Evolutionary conservation across 2,888 invertebrate species (phyloP), one percentile per base, ranked within the genome.

Genomic region (Xestoiulus laeticollis): DNA sequence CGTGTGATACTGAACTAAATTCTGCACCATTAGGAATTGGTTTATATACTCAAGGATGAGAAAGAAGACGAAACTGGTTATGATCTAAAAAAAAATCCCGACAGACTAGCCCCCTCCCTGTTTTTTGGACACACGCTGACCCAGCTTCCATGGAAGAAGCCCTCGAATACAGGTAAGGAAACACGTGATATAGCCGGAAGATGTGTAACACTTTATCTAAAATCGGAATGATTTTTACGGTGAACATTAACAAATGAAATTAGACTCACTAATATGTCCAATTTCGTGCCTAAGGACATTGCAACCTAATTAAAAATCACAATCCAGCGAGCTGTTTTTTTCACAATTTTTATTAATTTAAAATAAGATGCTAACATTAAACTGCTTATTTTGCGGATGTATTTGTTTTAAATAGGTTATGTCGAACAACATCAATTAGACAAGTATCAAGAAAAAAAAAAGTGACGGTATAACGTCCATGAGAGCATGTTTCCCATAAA

Each of bases 21-120:
- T 78, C 30, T 14, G 26, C 8, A 78, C 26, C 78, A 30, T 78
- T 30, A 78, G 78, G 26, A 14, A 78, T 26, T 78, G 78, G 78
- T 78, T 78, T 78, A 78, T 78, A 78, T 78, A 78, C 78, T 26
- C 2, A 78, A 30, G 78, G 78, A 78, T 78, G 78, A 78, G 26
- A 78, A 78, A 78, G 78, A 78, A 78, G 78, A 78, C 22, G 78
- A 78, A 78, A 78, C 78, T 78, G 78, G 78, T 78, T 78, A 78
- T 30, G 68, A 78, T 78, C 26, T 12, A 22, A 14, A 14, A 10
- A 78, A 78, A 78, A 59, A 59, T 48, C 6, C 38, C 48, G 16
- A 59, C 78, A 12, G 78, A 0, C 78, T 30, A 78, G 30, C 78
- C 78, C 78, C 78, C 78, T 78, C 78, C 78, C 78, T 78, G 78